Evolutionary conservation across 2,888 invertebrate genomes (phyloP).

Genomic region (Neria commutata): DNA sequence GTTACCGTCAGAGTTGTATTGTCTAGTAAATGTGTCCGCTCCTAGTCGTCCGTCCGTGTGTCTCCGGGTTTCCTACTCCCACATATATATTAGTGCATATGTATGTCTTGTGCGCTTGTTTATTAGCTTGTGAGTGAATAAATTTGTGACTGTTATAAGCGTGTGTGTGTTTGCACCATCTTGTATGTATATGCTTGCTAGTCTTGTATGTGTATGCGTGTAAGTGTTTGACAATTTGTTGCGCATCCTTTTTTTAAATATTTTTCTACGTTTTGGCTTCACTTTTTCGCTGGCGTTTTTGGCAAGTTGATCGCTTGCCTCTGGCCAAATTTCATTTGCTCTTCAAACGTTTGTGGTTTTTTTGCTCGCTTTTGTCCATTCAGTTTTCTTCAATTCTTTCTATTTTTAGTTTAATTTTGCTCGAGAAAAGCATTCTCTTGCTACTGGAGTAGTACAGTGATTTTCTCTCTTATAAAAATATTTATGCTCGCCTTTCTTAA

Average conservation of each 20-base stretch:
- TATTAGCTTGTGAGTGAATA: neutral
- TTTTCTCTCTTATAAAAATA: too few relatives aligned
- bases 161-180: neutral
- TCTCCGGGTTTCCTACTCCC: too few relatives aligned
- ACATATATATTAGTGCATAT: too few relatives aligned
- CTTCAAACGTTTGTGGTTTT: conserved; percentile 13
- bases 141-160: too few relatives aligned
- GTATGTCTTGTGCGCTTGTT: neutral
- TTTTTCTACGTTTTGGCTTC: neutral
- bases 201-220: neutral
- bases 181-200: neutral
- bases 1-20: too few relatives aligned
- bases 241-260: neutral
- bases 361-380: neutral
- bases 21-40: too few relatives aligned
- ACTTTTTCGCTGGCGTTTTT: conserved; percentile 21
- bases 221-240: neutral
- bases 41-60: too few relatives aligned
- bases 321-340: conserved; percentile 32
- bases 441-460: too few relatives aligned
- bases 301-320: conserved; percentile 32
- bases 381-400: neutral
- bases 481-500: too few relatives aligned
- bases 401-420: neutral
- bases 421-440: too few relatives aligned